Evolutionary conservation across 2,888 invertebrate genomes (phyloP).

Genomic region (Cecidostiba fungosa): DNA sequence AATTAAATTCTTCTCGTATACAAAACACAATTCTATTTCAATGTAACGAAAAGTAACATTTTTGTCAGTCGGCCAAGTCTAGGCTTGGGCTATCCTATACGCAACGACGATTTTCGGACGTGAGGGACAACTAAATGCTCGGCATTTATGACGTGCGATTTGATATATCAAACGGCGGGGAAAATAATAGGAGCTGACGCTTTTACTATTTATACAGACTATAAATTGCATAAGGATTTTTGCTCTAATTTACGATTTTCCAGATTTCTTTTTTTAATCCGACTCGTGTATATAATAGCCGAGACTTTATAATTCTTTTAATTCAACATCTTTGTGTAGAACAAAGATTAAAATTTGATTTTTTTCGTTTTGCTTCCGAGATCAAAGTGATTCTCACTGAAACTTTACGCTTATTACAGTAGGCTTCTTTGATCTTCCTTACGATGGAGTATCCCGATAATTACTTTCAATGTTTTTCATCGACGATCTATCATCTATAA

Average conservation of each 20-base stretch:
- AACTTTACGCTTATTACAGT: neutral
- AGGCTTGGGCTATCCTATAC: too few species aligned
- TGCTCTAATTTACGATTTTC: neutral
- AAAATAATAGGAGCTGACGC: neutral
- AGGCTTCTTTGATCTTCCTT: neutral
- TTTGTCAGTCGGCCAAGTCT: constrained; percentile 32
- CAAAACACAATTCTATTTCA: constrained; percentile 13
- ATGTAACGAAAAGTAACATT: constrained; percentile 23
- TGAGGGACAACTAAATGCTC: neutral
- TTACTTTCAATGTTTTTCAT: neutral
- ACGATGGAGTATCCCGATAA: neutral
- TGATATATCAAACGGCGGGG: neutral
- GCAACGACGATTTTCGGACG: neutral
- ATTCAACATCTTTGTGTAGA: neutral
- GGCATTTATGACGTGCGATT: neutral
- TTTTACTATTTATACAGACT: neutral
- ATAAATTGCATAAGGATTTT: neutral
- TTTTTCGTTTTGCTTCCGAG: neutral
- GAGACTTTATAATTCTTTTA: neutral
- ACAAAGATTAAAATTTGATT: neutral
- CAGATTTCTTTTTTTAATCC: neutral
- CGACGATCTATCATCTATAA: neutral
- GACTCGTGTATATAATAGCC: too few species aligned
- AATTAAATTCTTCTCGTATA: constrained; percentile 22
- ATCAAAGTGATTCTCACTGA: neutral